Conservation (phyloP, 2,888 invertebrate species). For the Spilarctia lutea region DNA sequence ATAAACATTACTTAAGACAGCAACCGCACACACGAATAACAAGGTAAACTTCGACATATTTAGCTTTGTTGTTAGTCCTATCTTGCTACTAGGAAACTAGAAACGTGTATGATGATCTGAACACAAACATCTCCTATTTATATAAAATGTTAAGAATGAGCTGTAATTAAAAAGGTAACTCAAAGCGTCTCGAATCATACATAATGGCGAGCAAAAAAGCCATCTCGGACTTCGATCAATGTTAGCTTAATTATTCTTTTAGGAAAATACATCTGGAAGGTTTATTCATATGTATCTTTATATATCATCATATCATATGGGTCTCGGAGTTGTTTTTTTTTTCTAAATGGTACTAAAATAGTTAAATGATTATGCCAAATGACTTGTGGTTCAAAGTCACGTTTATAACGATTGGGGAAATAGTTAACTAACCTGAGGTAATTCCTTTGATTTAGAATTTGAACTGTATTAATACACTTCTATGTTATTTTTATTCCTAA, state of each 20-base stretch:
- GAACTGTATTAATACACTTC: too few species aligned
- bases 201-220: slow-evolving; percentile 1
- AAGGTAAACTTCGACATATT: slow-evolving; percentile 12
- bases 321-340: slow-evolving; percentile 1
- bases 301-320: too few species aligned
- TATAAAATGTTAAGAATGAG: slow-evolving; percentile 13
- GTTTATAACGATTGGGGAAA: too few species aligned
- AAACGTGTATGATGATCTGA: slow-evolving; percentile 25
- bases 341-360: background rate
- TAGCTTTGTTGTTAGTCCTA: background rate
- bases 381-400: background rate
- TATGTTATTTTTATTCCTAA: too few species aligned
- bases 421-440: too few species aligned
- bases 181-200: slow-evolving; percentile 7
- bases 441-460: too few species aligned
- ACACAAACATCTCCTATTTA: slow-evolving; percentile 9
- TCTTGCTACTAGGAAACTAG: slow-evolving; percentile 25
- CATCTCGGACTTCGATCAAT: slow-evolving; percentile 9
- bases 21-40: slow-evolving; percentile 26
- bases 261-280: background rate
- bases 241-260: slow-evolving; percentile 3
- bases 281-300: slow-evolving; percentile 1
- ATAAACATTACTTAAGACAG: slow-evolving; percentile 15
- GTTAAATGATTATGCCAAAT: background rate
- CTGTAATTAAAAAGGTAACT: slow-evolving; percentile 42